Evolutionary conservation across 2,797 vertebrate species (phyloP).

Genomic region (Spea hammondii): DNA sequence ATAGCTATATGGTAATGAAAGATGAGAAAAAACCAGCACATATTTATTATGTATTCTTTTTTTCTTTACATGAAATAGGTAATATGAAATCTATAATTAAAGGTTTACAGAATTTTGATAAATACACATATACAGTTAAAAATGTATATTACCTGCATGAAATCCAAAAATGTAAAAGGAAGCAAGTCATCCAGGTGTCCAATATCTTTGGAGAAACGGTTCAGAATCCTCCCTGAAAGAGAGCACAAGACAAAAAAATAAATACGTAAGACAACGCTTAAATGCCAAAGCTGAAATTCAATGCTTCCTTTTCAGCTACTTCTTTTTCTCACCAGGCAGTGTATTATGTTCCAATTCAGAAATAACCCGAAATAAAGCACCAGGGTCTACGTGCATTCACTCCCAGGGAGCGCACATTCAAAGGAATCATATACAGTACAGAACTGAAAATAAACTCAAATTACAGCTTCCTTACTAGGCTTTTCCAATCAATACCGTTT

Average conservation of each 20-base stretch:
- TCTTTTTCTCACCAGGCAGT: slow-evolving; percentile 8
- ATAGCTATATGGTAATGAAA: too few relatives aligned
- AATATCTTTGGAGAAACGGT: slow-evolving; percentile 95
- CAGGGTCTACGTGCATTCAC: neutral
- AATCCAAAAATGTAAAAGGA: slow-evolving; percentile 90
- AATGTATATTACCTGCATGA: slow-evolving; percentile 82
- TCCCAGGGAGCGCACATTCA: slow-evolving; percentile 13
- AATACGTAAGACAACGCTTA: neutral
- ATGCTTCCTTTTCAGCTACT: slow-evolving; percentile 24
- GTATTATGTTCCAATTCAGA: slow-evolving; percentile 11
- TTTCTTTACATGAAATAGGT: too few relatives aligned
- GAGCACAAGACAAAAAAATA: slow-evolving; percentile 37
- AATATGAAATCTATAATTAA: too few relatives aligned
- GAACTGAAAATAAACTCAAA: slow-evolving; percentile 35
- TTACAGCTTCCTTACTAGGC: slow-evolving; percentile 9
- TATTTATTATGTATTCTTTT: too few relatives aligned
- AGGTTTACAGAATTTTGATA: neutral
- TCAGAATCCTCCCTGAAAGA: slow-evolving; percentile 73
- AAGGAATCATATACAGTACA: slow-evolving; percentile 11
- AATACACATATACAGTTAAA: neutral
- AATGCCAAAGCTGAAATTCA: slow-evolving; percentile 33
- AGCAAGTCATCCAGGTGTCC: slow-evolving; percentile 92
- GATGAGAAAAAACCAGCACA: too few relatives aligned
- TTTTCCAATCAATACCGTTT: slow-evolving; percentile 6
- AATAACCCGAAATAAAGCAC: slow-evolving; percentile 11